Evolutionary conservation across 2,797 vertebrate species (phyloP).

Genomic region (Rhadinocentrus ornatus): DNA sequence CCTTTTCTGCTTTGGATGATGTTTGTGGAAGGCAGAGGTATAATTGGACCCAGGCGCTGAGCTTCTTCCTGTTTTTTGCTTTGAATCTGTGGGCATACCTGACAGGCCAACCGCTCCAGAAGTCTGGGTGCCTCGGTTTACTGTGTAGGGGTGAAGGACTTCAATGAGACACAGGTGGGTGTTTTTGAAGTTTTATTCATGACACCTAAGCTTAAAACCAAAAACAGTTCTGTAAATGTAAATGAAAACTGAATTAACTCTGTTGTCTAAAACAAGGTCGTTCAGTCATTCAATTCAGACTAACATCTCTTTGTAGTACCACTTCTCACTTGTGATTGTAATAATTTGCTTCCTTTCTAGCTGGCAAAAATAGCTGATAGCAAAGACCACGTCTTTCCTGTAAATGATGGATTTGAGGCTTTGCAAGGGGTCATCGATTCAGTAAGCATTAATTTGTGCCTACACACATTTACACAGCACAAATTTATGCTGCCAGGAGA

Average conservation of each 20-base stretch:
- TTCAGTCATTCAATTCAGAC: conserved; percentile 1
- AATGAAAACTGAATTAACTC: conserved; percentile 10
- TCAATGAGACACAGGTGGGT: conserved; percentile 97
- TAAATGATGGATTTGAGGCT: conserved; percentile 95
- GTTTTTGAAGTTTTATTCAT: conserved; percentile 10
- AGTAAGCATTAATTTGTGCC: conserved; percentile 80
- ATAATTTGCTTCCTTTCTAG: conserved; percentile 70
- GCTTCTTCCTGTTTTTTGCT: conserved; percentile 61
- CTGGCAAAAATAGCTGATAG: conserved; percentile 97
- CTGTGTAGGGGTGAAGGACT: conserved; percentile 98
- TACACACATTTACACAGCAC: conserved; percentile 1
- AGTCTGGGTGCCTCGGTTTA: conserved; percentile 95
- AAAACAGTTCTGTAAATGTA: conserved; percentile 6
- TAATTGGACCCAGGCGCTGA: conserved; percentile 72
- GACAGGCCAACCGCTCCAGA: conserved; percentile 94
- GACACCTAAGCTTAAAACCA: background rate
- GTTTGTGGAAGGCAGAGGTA: conserved; percentile 45
- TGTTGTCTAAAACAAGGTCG: conserved; percentile 2
- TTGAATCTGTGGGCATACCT: conserved; percentile 61
- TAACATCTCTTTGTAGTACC: background rate
- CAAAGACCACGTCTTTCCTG: conserved; percentile 97
- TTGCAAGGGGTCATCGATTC: conserved; percentile 96
- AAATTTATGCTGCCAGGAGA: background rate
- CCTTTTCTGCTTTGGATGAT: conserved; percentile 36
- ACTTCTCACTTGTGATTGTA: conserved; percentile 10